phyloP scores from a whole-genome alignment of 2,888 invertebrate species.

The Xanthorhoe spadicearia region DNA sequence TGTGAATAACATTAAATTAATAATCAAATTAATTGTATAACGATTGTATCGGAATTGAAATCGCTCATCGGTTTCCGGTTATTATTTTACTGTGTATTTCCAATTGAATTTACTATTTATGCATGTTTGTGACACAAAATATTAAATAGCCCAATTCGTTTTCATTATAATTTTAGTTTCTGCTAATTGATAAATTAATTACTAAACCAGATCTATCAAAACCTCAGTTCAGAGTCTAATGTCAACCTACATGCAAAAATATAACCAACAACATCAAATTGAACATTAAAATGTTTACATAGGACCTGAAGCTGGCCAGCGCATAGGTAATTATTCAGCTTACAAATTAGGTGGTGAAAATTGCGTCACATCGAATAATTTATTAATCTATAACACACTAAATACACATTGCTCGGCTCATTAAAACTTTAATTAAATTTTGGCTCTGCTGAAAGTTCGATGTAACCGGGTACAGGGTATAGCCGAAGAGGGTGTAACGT shows the following conservation, averaged over 20 bases:
- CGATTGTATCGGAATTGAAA: conserved; percentile 3
- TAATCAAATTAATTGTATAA: conserved; percentile 3
- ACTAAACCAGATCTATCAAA: background rate
- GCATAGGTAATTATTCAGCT: conserved; percentile 16
- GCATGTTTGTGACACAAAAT: background rate
- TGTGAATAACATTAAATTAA: conserved; percentile 3
- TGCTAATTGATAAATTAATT: too few species aligned
- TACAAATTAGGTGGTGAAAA: conserved; percentile 23
- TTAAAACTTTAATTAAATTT: conserved; percentile 81
- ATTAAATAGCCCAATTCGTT: background rate
- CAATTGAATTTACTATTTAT: background rate
- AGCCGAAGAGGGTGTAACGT: background rate
- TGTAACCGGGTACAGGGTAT: conserved; percentile 36
- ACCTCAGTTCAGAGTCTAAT: background rate
- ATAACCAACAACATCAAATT: background rate
- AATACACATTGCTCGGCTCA: conserved; percentile 65
- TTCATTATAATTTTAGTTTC: background rate
- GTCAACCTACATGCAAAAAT: too few species aligned
- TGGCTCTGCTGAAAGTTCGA: conserved; percentile 61
- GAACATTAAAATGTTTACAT: background rate
- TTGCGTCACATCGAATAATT: conserved; percentile 21
- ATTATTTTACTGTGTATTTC: background rate
- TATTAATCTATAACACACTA: conserved; percentile 35
- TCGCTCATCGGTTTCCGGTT: conserved; percentile 6
- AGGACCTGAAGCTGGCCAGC: background rate